A percentile compares a stretch with the other conserved stretches of the same genome.
These are phyloP conservation scores for Paradoxurus hermaphroditus DNA, from an alignment of 2,113 vertebrate genomes.

Conservation along the genomic window DNA sequence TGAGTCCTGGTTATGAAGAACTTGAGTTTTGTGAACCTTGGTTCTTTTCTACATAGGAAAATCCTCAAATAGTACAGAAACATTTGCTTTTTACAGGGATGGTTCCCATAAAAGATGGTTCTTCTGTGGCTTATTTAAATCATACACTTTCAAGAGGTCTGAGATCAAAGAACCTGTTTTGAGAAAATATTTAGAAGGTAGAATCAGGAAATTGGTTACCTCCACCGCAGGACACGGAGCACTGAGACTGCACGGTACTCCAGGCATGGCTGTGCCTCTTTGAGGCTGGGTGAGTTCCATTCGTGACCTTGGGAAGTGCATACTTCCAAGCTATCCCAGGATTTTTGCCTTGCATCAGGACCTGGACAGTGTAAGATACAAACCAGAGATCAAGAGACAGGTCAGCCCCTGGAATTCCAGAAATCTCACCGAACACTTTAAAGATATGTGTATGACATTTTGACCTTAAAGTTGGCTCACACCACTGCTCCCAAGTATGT, in stretches of 20 bases:
- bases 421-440: not conserved
- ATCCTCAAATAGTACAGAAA: not conserved
- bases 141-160: not conserved
- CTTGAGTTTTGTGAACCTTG: not conserved
- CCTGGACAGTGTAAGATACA: constrained; percentile 78
- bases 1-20: not conserved
- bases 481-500: not conserved
- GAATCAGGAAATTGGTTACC: constrained; percentile 81
- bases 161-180: not conserved
- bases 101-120: not conserved
- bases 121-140: not conserved
- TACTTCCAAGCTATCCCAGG: constrained; percentile 96
- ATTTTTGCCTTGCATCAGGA: constrained; percentile 96
- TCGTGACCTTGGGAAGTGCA: constrained; percentile 85
- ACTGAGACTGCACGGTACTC: constrained; percentile 91
- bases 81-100: not conserved
- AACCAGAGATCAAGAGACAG: not conserved
- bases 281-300: constrained; percentile 77
- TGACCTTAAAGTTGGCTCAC: not conserved
- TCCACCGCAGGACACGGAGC: constrained; percentile 94
- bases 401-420: not conserved
- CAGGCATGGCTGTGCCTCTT: constrained; percentile 89
- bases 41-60: not conserved
- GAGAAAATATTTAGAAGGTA: not conserved
- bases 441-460: not conserved